A percentile compares a stretch with the other conserved stretches of the same genome.
These are phyloP conservation scores for Listronotus bonariensis DNA, from an alignment of 1,140 invertebrate genomes.

Conservation along the genomic window DNA sequence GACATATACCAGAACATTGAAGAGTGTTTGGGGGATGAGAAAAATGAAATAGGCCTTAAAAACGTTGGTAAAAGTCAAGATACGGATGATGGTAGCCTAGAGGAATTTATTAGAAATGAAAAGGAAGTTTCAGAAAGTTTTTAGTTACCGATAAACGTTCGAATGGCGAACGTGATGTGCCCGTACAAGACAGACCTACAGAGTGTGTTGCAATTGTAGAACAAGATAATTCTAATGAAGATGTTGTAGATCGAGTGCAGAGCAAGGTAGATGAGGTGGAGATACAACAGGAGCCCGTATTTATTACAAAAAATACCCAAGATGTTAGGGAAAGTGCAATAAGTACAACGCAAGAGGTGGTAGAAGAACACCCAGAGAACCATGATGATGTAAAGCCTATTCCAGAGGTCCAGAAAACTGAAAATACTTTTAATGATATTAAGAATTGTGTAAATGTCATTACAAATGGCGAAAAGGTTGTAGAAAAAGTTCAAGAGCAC, in stretches of 20 bases:
- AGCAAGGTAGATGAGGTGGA: not conserved
- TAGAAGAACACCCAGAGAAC: too few species aligned
- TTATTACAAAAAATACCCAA: not conserved
- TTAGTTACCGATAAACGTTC: not conserved
- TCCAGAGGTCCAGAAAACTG: not conserved
- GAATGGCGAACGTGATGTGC: not conserved
- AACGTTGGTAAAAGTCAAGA: constrained; percentile 13
- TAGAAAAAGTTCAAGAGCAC: not conserved
- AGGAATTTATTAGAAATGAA: constrained; percentile 33
- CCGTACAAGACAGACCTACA: not conserved
- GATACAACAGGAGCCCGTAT: not conserved
- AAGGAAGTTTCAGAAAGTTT: constrained; percentile 21
- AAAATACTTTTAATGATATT: not conserved
- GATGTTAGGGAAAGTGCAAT: not conserved
- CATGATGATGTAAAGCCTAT: not conserved
- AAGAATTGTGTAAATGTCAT: not conserved
- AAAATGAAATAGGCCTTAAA: not conserved
- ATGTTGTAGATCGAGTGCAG: not conserved
- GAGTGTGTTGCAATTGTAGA: not conserved
- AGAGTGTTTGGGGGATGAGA: constrained; percentile 13
- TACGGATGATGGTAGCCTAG: constrained; percentile 27
- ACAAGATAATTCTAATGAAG: not conserved
- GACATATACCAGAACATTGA: constrained; percentile 44
- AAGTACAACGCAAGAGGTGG: constrained; percentile 1
- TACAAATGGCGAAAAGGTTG: not conserved